Percentiles rank a stretch among this genome's conserved stretches.
Evolutionary conservation across 2,113 vertebrate species (phyloP).

Genomic region (Octodon degus): DNA sequence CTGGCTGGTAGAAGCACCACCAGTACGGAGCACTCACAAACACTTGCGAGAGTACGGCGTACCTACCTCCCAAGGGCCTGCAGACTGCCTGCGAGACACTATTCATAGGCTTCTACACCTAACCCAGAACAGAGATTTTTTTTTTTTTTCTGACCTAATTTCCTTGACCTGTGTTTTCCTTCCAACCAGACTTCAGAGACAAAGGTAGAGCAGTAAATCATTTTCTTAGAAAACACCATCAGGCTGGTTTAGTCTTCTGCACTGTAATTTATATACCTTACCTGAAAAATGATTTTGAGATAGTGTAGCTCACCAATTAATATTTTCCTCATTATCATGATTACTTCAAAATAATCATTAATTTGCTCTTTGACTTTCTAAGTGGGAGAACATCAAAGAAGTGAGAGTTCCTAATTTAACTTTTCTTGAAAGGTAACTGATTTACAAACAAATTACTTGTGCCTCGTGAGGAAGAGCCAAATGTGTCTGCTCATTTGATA

Average conservation of each 20-base stretch:
- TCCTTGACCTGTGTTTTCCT: conserved; percentile 78
- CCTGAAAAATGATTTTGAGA: conserved; percentile 80
- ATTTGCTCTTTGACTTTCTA: conserved; percentile 76
- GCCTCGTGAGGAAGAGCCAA: conserved; percentile 77
- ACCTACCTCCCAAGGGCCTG: conserved; percentile 21
- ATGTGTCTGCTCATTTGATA: conserved; percentile 73
- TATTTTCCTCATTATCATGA: conserved; percentile 78
- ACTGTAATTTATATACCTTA: conserved; percentile 72
- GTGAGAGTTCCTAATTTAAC: conserved; percentile 76
- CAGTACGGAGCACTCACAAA: conserved; percentile 75
- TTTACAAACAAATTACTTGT: conserved; percentile 84
- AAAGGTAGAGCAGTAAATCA: conserved; percentile 83
- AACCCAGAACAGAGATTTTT: conserved; percentile 39
- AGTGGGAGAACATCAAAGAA: conserved; percentile 81
- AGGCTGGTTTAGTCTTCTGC: conserved; percentile 75
- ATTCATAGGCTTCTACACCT: conserved; percentile 36
- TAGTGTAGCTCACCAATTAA: conserved; percentile 61
- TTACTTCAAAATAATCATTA: conserved; percentile 82
- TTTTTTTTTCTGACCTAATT: conserved; percentile 63
- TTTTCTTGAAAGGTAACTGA: conserved; percentile 85
- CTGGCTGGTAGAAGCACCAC: conserved; percentile 69
- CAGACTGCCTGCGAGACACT: conserved; percentile 6
- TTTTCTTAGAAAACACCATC: conserved; percentile 83
- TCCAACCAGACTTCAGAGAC: conserved; percentile 80
- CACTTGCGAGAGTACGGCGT: conserved; percentile 60